Conservation (phyloP, 2,797 vertebrate species). For the Tenualosa ilisha region DNA sequence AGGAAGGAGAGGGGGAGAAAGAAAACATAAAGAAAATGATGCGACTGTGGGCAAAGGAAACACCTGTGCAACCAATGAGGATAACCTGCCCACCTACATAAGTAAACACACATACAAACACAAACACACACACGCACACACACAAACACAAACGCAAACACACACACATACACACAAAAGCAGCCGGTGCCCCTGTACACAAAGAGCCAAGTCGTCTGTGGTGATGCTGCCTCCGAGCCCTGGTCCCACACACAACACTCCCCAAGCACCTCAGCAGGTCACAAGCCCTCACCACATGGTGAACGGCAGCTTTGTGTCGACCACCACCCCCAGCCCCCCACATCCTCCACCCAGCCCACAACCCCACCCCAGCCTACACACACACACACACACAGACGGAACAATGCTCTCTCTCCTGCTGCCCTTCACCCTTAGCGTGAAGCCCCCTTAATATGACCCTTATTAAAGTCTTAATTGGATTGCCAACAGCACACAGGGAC, state of each 20-base stretch:
- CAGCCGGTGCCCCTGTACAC: conserved; percentile 40
- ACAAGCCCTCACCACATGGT: conserved; percentile 64
- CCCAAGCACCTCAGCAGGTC: conserved; percentile 64
- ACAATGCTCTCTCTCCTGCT: conserved; percentile 65
- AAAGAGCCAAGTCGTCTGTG: conserved; percentile 60
- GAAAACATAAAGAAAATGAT: conserved; percentile 47
- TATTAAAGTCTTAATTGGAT: conserved; percentile 96
- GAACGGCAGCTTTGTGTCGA: conserved; percentile 72
- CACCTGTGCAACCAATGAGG: conserved; percentile 74
- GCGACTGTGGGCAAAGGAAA: conserved; percentile 68
- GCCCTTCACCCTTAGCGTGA: conserved; percentile 85
- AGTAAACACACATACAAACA: neutral
- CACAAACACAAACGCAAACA: conserved; percentile 52
- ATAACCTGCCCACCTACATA: conserved; percentile 42
- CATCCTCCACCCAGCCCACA: conserved; percentile 56
- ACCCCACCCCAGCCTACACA: conserved; percentile 50
- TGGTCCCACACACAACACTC: conserved; percentile 19
- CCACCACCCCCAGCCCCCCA: conserved; percentile 63
- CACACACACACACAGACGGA: neutral
- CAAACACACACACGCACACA: neutral
- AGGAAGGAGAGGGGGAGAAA: conserved; percentile 29
- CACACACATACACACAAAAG: conserved; percentile 48
- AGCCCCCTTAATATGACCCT: conserved; percentile 91
- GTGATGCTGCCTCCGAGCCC: conserved; percentile 24
- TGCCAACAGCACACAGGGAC: conserved; percentile 77